These are phyloP conservation scores for Rattus rattus DNA, from an alignment of 2,113 vertebrate genomes.

Conservation along the genomic window DNA sequence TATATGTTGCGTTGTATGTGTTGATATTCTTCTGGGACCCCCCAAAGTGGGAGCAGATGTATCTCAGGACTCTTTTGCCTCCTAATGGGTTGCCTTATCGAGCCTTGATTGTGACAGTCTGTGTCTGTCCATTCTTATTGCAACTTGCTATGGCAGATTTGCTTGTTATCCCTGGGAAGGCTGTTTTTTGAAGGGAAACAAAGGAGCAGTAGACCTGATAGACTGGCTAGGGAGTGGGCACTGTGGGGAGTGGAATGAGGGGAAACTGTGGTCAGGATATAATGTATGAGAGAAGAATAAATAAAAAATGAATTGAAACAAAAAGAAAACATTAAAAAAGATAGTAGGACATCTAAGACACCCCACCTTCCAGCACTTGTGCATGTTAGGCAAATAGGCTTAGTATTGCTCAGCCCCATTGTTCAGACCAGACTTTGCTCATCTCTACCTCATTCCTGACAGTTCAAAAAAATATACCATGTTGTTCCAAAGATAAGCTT, in stretches of 20 bases:
- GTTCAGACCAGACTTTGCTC: conserved; percentile 4
- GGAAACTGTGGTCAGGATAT: neutral
- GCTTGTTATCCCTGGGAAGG: too few relatives aligned
- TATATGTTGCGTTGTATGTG: too few relatives aligned
- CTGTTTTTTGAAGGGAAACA: too few relatives aligned
- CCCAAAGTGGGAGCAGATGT: too few relatives aligned
- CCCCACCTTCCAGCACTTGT: neutral
- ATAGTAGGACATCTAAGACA: conserved; percentile 36
- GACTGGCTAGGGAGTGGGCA: neutral
- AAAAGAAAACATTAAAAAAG: neutral
- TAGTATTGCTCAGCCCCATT: neutral
- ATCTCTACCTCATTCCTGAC: neutral
- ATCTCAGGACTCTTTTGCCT: too few relatives aligned
- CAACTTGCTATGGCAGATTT: too few relatives aligned
- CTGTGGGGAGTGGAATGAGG: neutral
- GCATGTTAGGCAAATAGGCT: neutral
- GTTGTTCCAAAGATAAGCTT: too few relatives aligned
- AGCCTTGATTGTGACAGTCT: too few relatives aligned
- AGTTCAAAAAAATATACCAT: neutral
- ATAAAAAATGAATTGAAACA: neutral
- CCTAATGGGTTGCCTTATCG: too few relatives aligned
- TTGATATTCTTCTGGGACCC: too few relatives aligned
- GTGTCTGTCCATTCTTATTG: too few relatives aligned
- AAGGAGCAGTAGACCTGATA: neutral
- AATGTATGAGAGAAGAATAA: neutral